These are phyloP conservation scores for Danionella dracula DNA, from an alignment of 2,797 vertebrate genomes.

Conservation along the genomic window DNA sequence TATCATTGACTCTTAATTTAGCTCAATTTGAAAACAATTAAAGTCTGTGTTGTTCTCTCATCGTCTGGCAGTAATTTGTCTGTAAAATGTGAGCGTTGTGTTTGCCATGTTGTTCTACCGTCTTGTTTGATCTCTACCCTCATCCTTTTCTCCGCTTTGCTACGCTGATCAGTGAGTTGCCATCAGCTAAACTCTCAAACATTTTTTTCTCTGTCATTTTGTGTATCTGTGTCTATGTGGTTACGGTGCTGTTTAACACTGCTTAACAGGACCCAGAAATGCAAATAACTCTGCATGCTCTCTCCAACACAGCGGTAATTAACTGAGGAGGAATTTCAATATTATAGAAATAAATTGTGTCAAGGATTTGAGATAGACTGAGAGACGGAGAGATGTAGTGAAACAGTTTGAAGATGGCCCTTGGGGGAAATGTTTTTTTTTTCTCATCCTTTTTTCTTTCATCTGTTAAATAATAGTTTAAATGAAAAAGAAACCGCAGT, in stretches of 20 bases:
- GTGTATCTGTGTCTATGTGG: slow-evolving; percentile 31
- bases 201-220: slow-evolving; percentile 28
- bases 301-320: slow-evolving; percentile 50
- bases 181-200: slow-evolving; percentile 44
- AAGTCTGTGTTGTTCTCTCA: slow-evolving; percentile 28
- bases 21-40: slow-evolving; percentile 39
- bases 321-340: slow-evolving; percentile 52
- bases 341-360: slow-evolving; percentile 55
- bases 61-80: slow-evolving; percentile 29
- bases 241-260: slow-evolving; percentile 50
- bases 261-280: slow-evolving; percentile 50
- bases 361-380: slow-evolving; percentile 42
- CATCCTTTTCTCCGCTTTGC: slow-evolving; percentile 38
- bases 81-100: slow-evolving; percentile 31
- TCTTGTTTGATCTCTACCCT: slow-evolving; percentile 56
- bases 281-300: slow-evolving; percentile 47
- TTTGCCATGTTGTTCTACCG: slow-evolving; percentile 45
- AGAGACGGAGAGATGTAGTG: slow-evolving; percentile 31
- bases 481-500: slow-evolving; percentile 26
- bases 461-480: slow-evolving; percentile 45
- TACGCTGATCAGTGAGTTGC: slow-evolving; percentile 48
- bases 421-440: slow-evolving; percentile 42
- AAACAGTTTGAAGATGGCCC: slow-evolving; percentile 40
- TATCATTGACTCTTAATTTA: slow-evolving; percentile 28
- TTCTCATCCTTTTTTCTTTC: slow-evolving; percentile 13